Conservation (phyloP, 1,140 invertebrate species). For the Lasioglossum baleicum region DNA sequence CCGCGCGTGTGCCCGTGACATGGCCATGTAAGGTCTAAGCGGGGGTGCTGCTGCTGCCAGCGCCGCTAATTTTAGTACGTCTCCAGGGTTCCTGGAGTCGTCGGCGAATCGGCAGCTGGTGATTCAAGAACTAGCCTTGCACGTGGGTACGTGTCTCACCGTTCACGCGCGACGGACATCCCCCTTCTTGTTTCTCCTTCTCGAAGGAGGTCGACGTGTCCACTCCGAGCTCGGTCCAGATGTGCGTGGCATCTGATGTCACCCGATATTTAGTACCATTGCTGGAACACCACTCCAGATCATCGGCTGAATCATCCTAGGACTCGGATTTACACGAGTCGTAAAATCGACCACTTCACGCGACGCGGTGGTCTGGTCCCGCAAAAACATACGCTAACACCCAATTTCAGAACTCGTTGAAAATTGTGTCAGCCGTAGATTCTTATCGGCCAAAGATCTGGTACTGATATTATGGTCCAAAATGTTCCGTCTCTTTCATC, state of each 20-base stretch:
- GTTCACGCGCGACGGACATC: constrained; percentile 65
- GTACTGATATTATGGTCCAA: too few species aligned
- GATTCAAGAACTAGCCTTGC: constrained; percentile 64
- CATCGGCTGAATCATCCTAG: neutral
- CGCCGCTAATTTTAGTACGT: constrained; percentile 74
- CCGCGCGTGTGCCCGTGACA: constrained; percentile 50
- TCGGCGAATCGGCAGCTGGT: constrained; percentile 72
- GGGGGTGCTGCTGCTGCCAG: constrained; percentile 51
- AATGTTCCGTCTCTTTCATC: too few species aligned
- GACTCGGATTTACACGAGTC: neutral
- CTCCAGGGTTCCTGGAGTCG: constrained; percentile 63
- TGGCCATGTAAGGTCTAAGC: constrained; percentile 66
- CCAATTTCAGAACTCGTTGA: too few species aligned
- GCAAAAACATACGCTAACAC: too few species aligned
- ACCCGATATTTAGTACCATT: constrained; percentile 6
- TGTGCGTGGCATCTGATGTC: constrained; percentile 28
- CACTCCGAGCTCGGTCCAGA: constrained; percentile 43
- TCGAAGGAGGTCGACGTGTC: constrained; percentile 53
- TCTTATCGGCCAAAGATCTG: too few species aligned
- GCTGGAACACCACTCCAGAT: neutral
- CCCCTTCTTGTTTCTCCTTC: constrained; percentile 52
- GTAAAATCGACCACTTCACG: too few species aligned
- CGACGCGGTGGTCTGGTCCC: too few species aligned
- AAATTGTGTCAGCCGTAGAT: too few species aligned
- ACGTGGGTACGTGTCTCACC: constrained; percentile 69